Conservation (phyloP, 2,888 invertebrate species). For the Acleris literana region DNA sequence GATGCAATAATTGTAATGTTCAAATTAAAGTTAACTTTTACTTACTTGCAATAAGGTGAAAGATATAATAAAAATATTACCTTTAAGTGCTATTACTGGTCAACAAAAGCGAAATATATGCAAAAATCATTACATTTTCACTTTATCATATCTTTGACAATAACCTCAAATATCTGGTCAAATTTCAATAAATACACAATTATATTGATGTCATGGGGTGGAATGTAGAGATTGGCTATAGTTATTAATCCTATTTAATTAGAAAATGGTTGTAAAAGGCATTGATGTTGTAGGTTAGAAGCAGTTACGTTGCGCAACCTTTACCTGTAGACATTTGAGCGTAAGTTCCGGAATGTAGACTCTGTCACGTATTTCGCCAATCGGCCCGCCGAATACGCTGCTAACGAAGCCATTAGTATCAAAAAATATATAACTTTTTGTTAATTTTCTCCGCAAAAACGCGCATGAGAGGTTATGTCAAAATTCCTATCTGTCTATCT, state of each 20-base stretch:
- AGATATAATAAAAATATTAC: neutral
- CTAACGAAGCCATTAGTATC: slow-evolving; percentile 76
- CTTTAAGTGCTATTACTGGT: neutral
- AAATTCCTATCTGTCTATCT: slow-evolving; percentile 47
- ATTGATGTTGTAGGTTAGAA: slow-evolving; percentile 52
- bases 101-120: neutral
- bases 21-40: neutral
- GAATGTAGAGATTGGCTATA: no score
- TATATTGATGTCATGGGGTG: neutral
- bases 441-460: slow-evolving; percentile 34
- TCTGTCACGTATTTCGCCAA: slow-evolving; percentile 77
- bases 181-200: neutral
- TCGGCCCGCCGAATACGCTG: slow-evolving; percentile 75
- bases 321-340: slow-evolving; percentile 77
- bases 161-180: neutral
- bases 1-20: slow-evolving; percentile 22
- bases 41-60: neutral
- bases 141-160: neutral
- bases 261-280: slow-evolving; percentile 9
- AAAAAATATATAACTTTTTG: slow-evolving; percentile 29
- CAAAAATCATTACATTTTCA: neutral
- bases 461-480: slow-evolving; percentile 59
- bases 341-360: slow-evolving; percentile 68
- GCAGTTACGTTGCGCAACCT: slow-evolving; percentile 70
- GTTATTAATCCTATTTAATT: neutral